Conservation (phyloP, 2,797 vertebrate genomes). For the Cyprinella venusta region DNA sequence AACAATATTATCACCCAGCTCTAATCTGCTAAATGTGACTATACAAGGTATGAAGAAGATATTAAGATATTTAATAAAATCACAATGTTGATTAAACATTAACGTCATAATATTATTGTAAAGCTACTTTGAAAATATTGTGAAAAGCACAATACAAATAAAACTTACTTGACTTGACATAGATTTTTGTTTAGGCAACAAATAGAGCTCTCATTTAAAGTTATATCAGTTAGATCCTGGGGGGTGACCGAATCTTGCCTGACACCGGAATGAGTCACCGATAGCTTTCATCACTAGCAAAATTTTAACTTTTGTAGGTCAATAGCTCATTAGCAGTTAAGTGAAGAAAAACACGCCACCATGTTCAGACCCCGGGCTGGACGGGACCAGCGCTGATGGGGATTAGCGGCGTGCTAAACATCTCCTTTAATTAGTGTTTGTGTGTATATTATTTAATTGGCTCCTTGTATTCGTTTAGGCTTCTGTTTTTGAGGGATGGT, state of each 20-base stretch:
- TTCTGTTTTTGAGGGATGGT: slow-evolving; percentile 16
- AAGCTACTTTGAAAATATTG: neutral
- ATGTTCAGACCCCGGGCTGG: slow-evolving; percentile 3
- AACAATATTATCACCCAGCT: neutral
- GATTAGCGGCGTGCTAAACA: slow-evolving; percentile 11
- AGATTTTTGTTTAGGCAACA: neutral
- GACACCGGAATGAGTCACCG: neutral
- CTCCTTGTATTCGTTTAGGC: neutral
- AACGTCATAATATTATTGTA: neutral
- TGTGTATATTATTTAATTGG: slow-evolving; percentile 46
- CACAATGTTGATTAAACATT: neutral
- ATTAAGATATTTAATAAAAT: neutral
- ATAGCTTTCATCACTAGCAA: slow-evolving; percentile 24
- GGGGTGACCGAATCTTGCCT: neutral
- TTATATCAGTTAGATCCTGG: neutral
- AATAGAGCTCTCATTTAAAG: neutral
- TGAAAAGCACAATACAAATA: neutral
- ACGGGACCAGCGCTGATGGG: neutral
- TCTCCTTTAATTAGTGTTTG: slow-evolving; percentile 42
- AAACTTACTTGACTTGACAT: neutral
- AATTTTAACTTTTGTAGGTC: slow-evolving; percentile 23
- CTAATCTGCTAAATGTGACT: slow-evolving; percentile 6
- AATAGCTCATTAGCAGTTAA: slow-evolving; percentile 14
- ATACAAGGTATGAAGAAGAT: neutral
- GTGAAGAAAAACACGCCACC: slow-evolving; percentile 10